Conservation (phyloP, 2,888 invertebrate genomes). For the Lasioglossum calceatum region DNA sequence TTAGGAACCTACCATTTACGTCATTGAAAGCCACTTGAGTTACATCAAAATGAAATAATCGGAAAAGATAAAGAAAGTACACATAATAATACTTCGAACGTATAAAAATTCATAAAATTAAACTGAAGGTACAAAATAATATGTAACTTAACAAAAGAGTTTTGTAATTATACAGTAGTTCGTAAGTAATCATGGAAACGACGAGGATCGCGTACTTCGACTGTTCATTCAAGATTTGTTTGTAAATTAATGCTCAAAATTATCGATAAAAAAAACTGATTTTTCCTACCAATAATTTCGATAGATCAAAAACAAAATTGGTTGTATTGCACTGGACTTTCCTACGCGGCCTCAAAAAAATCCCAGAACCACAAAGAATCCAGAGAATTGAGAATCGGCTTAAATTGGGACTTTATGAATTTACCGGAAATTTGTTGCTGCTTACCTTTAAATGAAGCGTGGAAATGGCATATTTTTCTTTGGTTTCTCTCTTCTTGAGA, state of each 20-base stretch:
- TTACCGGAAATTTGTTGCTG: not conserved
- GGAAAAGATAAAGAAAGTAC: not conserved
- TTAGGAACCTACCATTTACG: not conserved
- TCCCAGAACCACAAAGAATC: no score
- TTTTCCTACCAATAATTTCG: no score
- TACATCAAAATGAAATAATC: not conserved
- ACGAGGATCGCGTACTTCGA: not conserved
- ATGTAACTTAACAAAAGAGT: not conserved
- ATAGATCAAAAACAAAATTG: not conserved
- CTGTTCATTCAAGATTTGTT: not conserved
- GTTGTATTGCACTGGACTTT: not conserved
- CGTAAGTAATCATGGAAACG: not conserved
- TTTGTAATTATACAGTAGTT: not conserved
- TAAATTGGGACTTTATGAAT: not conserved
- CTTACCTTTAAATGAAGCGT: conserved; percentile 91
- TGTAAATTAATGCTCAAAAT: not conserved
- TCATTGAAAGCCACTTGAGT: not conserved
- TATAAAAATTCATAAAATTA: not conserved
- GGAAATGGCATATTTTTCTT: conserved; percentile 96
- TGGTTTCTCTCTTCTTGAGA: conserved; percentile 94
- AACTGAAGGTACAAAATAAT: not conserved
- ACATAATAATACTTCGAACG: not conserved
- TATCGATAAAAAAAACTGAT: no score
- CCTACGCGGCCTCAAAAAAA: no score
- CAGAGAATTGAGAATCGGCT: no score